Base-by-base conservation (phyloP, 2,113 vertebrate genomes). In the Vombatus ursinus region DNA sequence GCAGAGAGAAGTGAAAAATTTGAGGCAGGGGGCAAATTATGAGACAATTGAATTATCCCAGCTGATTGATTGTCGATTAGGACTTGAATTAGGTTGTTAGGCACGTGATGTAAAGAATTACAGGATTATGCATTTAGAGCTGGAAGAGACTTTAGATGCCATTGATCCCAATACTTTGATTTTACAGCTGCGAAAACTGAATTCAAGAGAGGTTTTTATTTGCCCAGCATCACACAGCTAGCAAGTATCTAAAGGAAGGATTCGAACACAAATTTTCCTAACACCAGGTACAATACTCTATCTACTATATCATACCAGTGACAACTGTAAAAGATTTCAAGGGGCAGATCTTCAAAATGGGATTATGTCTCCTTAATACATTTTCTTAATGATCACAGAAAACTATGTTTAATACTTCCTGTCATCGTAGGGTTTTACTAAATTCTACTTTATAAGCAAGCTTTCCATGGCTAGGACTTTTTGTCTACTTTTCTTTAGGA, bases 401-500 rank as follows among this genome's bases (percentile, higher is more conserved):
- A 57, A 14, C 26, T 90, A 90, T 94, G 28, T 61, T 50, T 44
- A 25, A n/a, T 93, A 31, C 49, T 28, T 90, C 49, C 48, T 50
- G 48, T 48, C 24, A 90, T 92, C 48, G 91, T 8, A 53, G 3
- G 50, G 57, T 5, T 96, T 52, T 92, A 1, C 48, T 96, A 61
- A 61, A 3, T 94, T 94, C 6, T 52, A 90, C 2, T 92, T 89
- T 14, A 51, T 47, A 92, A 89, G 22, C 0, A 53, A 95, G 22
- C 3, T 93, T 96, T 50, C 90, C 23, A 50, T 77, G 47, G 26
- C 26, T 8, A 92, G 90, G 9, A 52, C 4, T 44, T 91, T 91
- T 93, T 50, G 37, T 95, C 25, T 93, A 91, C 48, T 10, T 92
- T 96, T 37, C 89, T 97, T 90, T 61, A 94, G 52, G 37, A 51